Evolutionary conservation across 2,113 vertebrate species (phyloP).

Genomic region (Phalacrocorax pelagicus): DNA sequence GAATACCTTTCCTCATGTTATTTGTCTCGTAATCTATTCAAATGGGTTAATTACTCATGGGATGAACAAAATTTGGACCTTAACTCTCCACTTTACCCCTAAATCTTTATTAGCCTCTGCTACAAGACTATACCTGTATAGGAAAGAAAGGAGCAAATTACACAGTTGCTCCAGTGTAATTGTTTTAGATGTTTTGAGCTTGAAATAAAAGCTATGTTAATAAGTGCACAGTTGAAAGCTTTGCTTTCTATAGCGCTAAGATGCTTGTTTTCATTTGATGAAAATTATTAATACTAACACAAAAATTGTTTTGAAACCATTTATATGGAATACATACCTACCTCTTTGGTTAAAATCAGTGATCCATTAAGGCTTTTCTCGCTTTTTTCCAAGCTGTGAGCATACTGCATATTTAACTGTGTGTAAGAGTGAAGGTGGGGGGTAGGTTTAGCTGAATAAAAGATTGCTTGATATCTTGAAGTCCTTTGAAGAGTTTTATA

Average conservation of each 20-base stretch:
- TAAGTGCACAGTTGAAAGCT: conserved; percentile 62
- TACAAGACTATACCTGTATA: conserved; percentile 41
- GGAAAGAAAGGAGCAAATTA: conserved; percentile 38
- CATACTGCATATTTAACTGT: conserved; percentile 82
- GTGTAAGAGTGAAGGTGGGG: conserved; percentile 79
- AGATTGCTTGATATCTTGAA: conserved; percentile 84
- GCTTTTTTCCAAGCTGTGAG: conserved; percentile 79
- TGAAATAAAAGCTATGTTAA: conserved; percentile 77
- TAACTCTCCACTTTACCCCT: conserved; percentile 34
- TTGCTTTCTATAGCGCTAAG: conserved; percentile 37
- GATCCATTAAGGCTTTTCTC: conserved; percentile 80
- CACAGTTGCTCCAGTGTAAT: conserved; percentile 60
- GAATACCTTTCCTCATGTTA: neutral
- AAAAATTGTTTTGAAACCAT: conserved; percentile 76
- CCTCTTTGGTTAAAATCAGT: conserved; percentile 79
- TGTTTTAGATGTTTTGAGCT: conserved; percentile 74
- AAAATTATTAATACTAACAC: conserved; percentile 80
- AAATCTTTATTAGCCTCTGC: conserved; percentile 53
- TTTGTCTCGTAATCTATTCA: neutral
- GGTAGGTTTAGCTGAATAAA: conserved; percentile 84
- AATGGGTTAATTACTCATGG: conserved; percentile 32
- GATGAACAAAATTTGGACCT: neutral
- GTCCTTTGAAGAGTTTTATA: conserved; percentile 86
- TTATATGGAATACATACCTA: conserved; percentile 74
- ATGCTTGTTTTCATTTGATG: conserved; percentile 72